Base-by-base conservation (phyloP, 2,888 invertebrate species). In the Pediacus dermestoides region DNA sequence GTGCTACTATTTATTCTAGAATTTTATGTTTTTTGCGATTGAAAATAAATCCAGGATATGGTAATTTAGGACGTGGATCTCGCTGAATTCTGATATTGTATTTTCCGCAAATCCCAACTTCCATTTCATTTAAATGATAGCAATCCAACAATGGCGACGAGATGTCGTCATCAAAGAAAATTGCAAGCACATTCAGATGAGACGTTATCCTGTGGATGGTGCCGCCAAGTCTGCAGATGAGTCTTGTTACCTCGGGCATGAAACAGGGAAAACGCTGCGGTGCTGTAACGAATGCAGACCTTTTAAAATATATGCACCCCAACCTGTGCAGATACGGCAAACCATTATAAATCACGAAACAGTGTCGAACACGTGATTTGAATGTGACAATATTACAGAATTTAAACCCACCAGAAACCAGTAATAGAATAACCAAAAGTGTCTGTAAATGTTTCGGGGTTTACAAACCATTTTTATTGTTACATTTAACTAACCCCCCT, bases 271-370 rank as follows among this genome's bases (percentile, higher is more conserved):
- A 18, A 11, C 10, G 14, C 14, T 30, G 22, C 14, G 21, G 4
- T 23, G 9, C 22, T 22, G 50, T 52, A 57, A 54, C 54, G 50
- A 56, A 55, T 53, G 53, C 52, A 52, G 46, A 46, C 50, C 51
- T 49, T 46, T 50, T 28, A 51, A 58, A 60, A 57, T 55, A 49
- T 56, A 61, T 61, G 55, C 61, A 61, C 61, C 58, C 58, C 53
- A 42, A 47, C 45, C 39, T 42, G 44, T 44, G 48, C 48, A 55
- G 55, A 50, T 56, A 57, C 44, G 51, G 37, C 44, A 48, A 40
- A 39, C 47, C 42, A 53, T 57, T 58, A 64, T 64, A 64, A 64
- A 64, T 64, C 63, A 64, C 57, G 56, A 60, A 60, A 61, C 60
- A 56, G 58, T 58, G 58, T 54, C 48, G 44, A 51, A 57, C 53